Percentiles rank a stretch among this genome's conserved stretches.
phyloP scores from a whole-genome alignment of 2,113 vertebrate genomes.

The Microtus oregoni region DNA sequence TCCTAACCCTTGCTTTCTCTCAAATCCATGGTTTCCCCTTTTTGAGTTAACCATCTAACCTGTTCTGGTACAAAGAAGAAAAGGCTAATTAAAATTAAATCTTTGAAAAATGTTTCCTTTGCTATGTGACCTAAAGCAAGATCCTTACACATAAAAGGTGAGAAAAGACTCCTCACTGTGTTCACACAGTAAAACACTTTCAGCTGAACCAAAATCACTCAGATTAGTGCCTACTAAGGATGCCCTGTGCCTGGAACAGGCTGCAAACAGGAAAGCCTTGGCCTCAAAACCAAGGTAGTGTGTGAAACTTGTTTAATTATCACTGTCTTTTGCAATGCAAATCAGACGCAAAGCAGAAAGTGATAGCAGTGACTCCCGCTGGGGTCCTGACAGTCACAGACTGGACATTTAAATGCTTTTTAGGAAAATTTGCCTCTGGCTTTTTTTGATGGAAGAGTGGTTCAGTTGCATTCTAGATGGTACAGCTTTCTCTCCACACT shows the following conservation, averaged over 20 bases:
- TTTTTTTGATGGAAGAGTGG: rapidly evolving
- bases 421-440: neutral
- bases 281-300: neutral
- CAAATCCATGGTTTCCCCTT: neutral
- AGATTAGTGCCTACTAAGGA: rapidly evolving
- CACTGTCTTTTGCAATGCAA: neutral
- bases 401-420: neutral
- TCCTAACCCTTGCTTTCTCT: neutral
- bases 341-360: neutral
- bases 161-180: neutral
- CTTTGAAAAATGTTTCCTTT: constrained; percentile 49
- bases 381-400: neutral
- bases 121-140: constrained; percentile 42
- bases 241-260: neutral
- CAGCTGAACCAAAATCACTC: too few relatives aligned
- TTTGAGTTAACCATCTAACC: constrained; percentile 65
- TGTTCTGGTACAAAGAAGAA: constrained; percentile 64
- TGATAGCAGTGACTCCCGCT: neutral
- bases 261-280: neutral
- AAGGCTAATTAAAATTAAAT: constrained; percentile 33
- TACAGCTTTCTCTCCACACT: neutral
- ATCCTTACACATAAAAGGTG: neutral
- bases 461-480: neutral
- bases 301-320: neutral
- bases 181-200: neutral